Evolutionary conservation across 37 sponge, comb jelly and placozoan species (phyloP).

Genomic region (Beroe forskalii): DNA sequence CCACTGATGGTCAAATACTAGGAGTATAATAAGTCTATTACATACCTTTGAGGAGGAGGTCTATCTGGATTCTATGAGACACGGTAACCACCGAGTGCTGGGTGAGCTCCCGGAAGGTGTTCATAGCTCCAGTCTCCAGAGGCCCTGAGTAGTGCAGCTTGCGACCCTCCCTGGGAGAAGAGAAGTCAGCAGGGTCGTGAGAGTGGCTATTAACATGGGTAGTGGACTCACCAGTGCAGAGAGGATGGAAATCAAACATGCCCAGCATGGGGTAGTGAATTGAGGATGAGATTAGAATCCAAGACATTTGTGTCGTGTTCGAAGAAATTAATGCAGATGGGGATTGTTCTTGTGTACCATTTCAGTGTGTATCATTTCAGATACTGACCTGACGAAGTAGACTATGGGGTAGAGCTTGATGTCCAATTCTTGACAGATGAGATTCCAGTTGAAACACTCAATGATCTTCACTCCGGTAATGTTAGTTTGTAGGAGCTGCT

Average conservation of each 20-base stretch:
- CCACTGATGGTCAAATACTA: too few species aligned
- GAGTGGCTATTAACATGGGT: too few species aligned
- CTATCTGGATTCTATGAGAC: slow-evolving; percentile 35
- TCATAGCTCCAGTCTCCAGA: not conserved
- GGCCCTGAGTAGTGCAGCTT: slow-evolving; percentile 7
- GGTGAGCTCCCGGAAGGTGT: slow-evolving; percentile 19
- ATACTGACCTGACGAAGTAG: slow-evolving; percentile 24
- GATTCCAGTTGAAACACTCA: slow-evolving; percentile 58
- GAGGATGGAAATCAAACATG: too few species aligned
- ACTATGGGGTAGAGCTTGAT: slow-evolving; percentile 23
- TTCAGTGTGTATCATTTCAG: too few species aligned
- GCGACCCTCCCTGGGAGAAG: not conserved
- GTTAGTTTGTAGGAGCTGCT: slow-evolving; percentile 29
- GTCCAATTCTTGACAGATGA: not conserved
- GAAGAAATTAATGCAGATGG: too few species aligned
- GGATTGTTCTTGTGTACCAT: too few species aligned
- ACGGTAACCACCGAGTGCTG: slow-evolving; percentile 33
- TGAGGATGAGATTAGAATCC: too few species aligned
- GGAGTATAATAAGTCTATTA: too few species aligned
- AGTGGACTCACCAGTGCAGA: too few species aligned
- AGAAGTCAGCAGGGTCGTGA: too few species aligned
- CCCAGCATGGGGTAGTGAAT: too few species aligned
- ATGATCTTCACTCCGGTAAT: not conserved
- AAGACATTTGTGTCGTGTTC: too few species aligned
- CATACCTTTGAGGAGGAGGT: slow-evolving; percentile 57